These are phyloP conservation scores for Eupeodes latifasciatus DNA, from an alignment of 2,888 invertebrate genomes.

Conservation along the genomic window DNA sequence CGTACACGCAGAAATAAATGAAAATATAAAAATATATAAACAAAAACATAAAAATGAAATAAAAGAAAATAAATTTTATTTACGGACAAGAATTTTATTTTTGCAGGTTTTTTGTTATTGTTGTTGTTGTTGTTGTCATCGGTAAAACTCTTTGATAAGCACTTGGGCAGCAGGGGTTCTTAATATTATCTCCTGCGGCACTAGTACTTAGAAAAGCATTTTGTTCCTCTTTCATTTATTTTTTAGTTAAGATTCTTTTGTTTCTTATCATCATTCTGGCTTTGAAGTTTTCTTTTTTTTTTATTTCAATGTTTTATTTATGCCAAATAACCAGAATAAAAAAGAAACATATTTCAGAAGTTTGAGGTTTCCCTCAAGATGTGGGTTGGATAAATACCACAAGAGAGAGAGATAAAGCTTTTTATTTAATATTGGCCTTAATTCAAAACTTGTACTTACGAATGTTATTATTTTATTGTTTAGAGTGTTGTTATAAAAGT, in stretches of 20 bases:
- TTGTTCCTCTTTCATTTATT: conserved; percentile 24
- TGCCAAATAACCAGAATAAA: conserved; percentile 3
- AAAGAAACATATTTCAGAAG: not conserved
- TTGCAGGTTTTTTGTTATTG: conserved; percentile 72
- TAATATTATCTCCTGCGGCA: conserved; percentile 84
- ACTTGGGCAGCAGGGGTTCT: conserved; percentile 85
- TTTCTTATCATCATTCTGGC: conserved; percentile 15
- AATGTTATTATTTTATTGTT: not conserved
- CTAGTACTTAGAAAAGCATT: conserved; percentile 85
- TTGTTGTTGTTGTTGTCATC: conserved; percentile 77
- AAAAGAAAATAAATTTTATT: conserved; percentile 16
- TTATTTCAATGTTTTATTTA: not conserved
- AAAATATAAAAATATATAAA: not conserved
- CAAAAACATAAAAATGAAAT: not conserved
- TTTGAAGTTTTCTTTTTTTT: conserved; percentile 27
- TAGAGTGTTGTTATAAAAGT: not conserved
- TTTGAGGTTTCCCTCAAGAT: not conserved
- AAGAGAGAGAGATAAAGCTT: not conserved
- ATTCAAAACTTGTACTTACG: not conserved
- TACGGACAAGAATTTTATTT: conserved; percentile 1
- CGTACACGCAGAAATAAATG: conserved; percentile 45
- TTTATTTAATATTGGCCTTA: not conserved
- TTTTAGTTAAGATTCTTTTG: conserved; percentile 1
- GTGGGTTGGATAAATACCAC: not conserved
- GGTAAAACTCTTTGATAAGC: conserved; percentile 85